Percentiles rank a stretch among this genome's conserved stretches.
These are phyloP conservation scores for Athene cunicularia DNA, from an alignment of 2,113 vertebrate species.

Conservation along the genomic window DNA sequence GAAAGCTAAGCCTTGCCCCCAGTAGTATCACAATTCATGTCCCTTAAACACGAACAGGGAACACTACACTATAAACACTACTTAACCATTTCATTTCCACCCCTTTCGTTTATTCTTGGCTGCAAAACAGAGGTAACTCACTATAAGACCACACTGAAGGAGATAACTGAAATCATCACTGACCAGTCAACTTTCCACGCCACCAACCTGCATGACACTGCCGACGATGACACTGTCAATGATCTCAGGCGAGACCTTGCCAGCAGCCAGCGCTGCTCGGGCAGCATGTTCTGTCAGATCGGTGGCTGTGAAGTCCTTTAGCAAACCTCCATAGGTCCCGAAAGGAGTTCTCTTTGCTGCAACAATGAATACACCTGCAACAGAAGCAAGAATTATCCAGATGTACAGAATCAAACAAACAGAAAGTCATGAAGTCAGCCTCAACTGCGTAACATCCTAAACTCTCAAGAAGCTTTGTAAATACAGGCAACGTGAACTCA, in stretches of 20 bases:
- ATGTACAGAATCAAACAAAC: rapidly evolving
- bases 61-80: background rate
- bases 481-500: rapidly evolving
- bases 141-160: background rate
- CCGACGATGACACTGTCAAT: slow-evolving; percentile 91
- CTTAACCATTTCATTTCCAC: background rate
- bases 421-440: no score
- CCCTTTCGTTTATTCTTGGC: background rate
- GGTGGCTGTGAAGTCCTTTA: slow-evolving; percentile 90
- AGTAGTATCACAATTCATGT: background rate
- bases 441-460: rapidly evolving
- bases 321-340: slow-evolving; percentile 86
- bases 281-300: slow-evolving; percentile 88
- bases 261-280: slow-evolving; percentile 85
- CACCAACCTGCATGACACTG: slow-evolving; percentile 89
- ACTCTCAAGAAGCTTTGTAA: rapidly evolving
- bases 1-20: background rate
- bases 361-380: slow-evolving; percentile 90
- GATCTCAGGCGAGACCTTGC: slow-evolving; percentile 84
- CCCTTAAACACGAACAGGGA: background rate
- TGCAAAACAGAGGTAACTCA: background rate
- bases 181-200: background rate
- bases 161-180: background rate
- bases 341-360: slow-evolving; percentile 95
- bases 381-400: background rate